Evolutionary conservation across 1,140 invertebrate species (phyloP), one percentile per base, ranked within the genome.

Genomic region (Zophobas atratus): DNA sequence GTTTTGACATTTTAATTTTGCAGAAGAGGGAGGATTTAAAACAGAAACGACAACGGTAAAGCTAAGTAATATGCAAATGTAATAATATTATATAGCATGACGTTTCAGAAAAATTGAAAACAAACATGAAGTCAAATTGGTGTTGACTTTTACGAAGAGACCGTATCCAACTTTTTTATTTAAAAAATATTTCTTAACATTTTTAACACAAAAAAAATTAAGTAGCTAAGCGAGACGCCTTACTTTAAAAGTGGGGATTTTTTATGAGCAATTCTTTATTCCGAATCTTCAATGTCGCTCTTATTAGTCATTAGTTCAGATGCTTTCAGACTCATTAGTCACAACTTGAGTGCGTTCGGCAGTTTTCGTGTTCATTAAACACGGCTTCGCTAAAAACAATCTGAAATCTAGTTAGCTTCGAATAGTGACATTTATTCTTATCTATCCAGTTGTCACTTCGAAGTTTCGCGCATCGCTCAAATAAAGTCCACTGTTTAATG

Each of bases 61-160:
- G 51, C 70, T 46, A 48, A 72, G 53, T 72, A 72, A 72, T 72
- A 72, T 72, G 70, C 53, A 72, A 72, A 72, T 72, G 70, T 72
- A 72, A 34, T 72, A 53, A 48, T 72, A 72, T 72, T 72, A 72
- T 72, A 72, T 72, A 72, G 70, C 70, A 72, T 53, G 70, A 72
- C 70, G 70, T 72, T 72, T 72, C 70, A 72, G 20, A 33, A 33
- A 72, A 72, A 72, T 72, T 72, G 70, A 72, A 72, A 49, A 8
- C 53, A 72, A 72, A 72, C 70, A 72, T 8, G 20, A 34, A 46
- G 53, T 72, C 35, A 72, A 72, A 72, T 72, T 72, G 70, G 32
- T 53, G 70, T 53, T 72, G 70, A 72, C 70, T 72, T 72, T 72
- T 72, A 70, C 55, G 6, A 33, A 56, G 6, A 2, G 55, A 51